A percentile compares a stretch with the other conserved stretches of the same genome.
These are phyloP conservation scores for Gymnogyps californianus DNA, from an alignment of 2,113 vertebrate genomes.

Conservation along the genomic window DNA sequence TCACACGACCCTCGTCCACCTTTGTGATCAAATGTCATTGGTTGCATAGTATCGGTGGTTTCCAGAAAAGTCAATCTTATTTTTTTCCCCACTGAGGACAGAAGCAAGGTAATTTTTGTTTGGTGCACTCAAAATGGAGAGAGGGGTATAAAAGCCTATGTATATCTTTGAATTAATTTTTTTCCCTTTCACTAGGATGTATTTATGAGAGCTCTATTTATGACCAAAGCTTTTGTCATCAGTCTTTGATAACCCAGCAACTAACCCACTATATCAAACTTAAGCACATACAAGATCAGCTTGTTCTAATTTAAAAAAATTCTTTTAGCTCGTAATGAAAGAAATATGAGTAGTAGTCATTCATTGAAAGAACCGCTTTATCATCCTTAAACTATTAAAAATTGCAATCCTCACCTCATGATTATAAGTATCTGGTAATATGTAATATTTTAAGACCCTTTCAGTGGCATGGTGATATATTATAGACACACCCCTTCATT, in stretches of 20 bases:
- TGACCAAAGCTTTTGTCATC: neutral
- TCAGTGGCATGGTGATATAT: neutral
- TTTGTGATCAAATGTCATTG: accelerated
- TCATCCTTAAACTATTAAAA: neutral
- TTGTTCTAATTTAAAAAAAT: neutral
- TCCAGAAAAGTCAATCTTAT: neutral
- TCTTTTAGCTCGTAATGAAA: neutral
- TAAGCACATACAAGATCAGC: neutral
- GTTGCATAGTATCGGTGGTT: accelerated
- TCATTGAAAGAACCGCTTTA: neutral
- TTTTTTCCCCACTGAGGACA: neutral
- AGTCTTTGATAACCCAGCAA: neutral
- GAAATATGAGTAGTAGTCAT: neutral
- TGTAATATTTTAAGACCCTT: neutral
- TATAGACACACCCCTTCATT: neutral
- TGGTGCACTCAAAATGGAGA: neutral
- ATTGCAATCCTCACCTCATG: neutral
- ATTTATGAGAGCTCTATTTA: neutral
- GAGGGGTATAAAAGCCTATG: neutral
- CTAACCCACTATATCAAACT: neutral
- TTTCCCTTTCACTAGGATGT: neutral
- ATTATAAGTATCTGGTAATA: neutral
- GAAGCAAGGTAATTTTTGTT: neutral
- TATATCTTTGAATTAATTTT: neutral
- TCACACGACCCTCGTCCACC: accelerated